Base-by-base conservation (phyloP, 2,797 vertebrate genomes). In the Liparis tanakae region DNA sequence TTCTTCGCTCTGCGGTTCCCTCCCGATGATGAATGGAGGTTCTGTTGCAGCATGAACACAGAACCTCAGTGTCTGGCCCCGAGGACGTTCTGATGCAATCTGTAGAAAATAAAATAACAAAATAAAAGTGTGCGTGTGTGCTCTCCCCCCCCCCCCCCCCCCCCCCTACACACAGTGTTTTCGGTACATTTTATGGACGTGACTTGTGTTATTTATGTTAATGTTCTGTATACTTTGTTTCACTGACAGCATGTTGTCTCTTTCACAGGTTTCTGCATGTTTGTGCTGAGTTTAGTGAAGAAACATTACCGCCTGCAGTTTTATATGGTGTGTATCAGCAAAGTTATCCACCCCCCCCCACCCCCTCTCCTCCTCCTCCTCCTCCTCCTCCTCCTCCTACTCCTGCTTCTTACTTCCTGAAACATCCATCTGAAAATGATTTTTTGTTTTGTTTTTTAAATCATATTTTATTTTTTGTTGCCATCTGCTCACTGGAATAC, bases 251-350 rank as follows among this genome's bases (percentile, higher is more conserved):
- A 87, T 95, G 88, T 95, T 93, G 88, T 96, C 88, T 94, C 89
- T 93, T 95, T 94, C 87, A 86, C 95, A 99, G 98, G 98, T 94
- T 99, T 99, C 96, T 99, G 98, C 96, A 96, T 99, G 96, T 99
- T 99, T 97, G 98, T 99, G 80, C 95, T 99, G 95, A 99, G 98
- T 94, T 96, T 99, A 96, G 97, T 99, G 96, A 99, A 99, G 97
- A 99, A 96, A 91, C 97, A 98, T 88, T 99, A 98, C 90, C 97
- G 98, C 81, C 96, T 99, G 92, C 98, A 99, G 94, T 99, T 99
- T 96, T 99, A 99, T 86, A 99, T 99, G 98, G 98, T 99, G 94
- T 92, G 98, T 98, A 97, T 96, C 90, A 88, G 84, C 87, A 81
- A 73, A 87, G 80, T 91, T 91, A 93, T 86, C 50, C 50, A 17